A percentile compares a stretch with the other conserved stretches of the same genome.
These are phyloP conservation scores for Pteronotus mesoamericanus DNA, from an alignment of 2,797 vertebrate genomes.

Conservation along the genomic window DNA sequence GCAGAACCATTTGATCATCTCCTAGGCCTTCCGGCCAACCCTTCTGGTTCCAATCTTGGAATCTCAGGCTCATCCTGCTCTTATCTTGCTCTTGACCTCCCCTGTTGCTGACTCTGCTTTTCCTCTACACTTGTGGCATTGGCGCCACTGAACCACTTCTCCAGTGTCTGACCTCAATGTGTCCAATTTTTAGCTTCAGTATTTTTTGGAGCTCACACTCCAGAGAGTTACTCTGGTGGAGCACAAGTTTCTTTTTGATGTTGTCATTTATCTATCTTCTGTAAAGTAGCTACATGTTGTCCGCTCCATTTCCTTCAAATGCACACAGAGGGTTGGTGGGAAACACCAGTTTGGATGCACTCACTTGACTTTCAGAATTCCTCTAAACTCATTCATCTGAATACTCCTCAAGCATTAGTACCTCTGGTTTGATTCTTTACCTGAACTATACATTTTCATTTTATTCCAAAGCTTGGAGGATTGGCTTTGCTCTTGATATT, in stretches of 20 bases:
- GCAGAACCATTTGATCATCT: neutral
- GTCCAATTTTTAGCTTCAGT: neutral
- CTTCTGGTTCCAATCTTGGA: neutral
- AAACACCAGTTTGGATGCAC: neutral
- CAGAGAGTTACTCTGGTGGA: neutral
- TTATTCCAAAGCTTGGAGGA: neutral
- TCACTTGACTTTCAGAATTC: neutral
- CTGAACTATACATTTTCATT: neutral
- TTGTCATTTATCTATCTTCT: neutral
- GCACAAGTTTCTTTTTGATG: neutral
- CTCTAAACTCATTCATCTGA: neutral
- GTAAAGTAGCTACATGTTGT: neutral
- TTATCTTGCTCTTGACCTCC: neutral
- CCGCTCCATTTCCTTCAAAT: neutral
- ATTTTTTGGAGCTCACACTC: neutral
- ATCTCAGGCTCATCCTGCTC: neutral
- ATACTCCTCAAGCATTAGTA: neutral
- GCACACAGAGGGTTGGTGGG: neutral
- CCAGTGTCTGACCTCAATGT: neutral
- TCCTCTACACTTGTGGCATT: neutral
- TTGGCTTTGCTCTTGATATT: neutral
- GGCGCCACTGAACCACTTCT: neutral
- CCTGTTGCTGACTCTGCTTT: neutral
- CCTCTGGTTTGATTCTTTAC: neutral
- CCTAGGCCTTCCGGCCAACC: neutral